These are phyloP conservation scores for Telmatochromis bifrenatus DNA, from an alignment of 2,113 vertebrate species.

Conservation along the genomic window DNA sequence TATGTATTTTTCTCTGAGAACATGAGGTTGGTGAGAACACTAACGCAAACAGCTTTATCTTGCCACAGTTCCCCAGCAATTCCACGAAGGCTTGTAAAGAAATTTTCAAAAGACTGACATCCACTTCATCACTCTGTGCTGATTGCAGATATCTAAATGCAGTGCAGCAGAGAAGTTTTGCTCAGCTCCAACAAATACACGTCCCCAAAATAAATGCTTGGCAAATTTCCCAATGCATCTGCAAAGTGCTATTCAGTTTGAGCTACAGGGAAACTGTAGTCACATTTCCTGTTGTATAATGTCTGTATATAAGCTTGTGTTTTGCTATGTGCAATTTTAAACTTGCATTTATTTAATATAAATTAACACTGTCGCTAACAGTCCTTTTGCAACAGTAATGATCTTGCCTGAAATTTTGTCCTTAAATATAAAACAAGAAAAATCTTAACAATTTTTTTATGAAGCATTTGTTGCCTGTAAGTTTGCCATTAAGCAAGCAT, in stretches of 20 bases:
- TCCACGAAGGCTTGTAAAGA: not conserved
- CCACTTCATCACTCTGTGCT: not conserved
- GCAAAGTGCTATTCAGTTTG: not conserved
- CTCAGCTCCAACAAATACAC: not conserved
- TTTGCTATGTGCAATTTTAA: not conserved
- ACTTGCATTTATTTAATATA: not conserved
- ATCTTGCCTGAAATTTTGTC: not conserved
- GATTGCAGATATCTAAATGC: not conserved
- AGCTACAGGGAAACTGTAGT: not conserved
- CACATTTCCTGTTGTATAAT: not conserved
- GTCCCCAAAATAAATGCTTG: not conserved
- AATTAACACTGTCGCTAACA: not conserved
- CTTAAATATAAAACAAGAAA: not conserved
- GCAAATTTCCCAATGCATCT: not conserved
- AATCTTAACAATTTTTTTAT: not conserved
- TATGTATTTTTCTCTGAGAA: not conserved
- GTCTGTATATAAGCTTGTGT: not conserved
- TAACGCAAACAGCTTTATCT: not conserved
- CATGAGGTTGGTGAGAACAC: not conserved
- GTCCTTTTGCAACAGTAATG: not conserved
- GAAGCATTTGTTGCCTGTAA: not conserved
- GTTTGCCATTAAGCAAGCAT: not conserved
- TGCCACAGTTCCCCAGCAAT: not conserved
- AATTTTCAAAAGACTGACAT: not conserved
- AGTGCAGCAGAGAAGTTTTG: not conserved